Evolutionary conservation across 2,113 vertebrate species (phyloP), one percentile per base, ranked within the genome.

Genomic region (Diadophis punctatus): DNA sequence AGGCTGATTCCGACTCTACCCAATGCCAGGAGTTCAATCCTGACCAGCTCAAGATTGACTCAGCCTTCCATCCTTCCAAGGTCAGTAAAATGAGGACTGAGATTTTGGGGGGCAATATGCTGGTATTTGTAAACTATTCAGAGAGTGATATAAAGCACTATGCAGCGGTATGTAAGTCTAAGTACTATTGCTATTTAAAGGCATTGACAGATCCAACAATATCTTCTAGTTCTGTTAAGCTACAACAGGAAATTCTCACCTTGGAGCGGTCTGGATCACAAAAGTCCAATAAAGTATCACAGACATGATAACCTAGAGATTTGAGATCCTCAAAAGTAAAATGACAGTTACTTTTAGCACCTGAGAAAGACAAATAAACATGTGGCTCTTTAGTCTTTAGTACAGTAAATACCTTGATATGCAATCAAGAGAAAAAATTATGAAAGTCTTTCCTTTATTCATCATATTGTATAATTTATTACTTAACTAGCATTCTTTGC

Each of bases 281-380:
- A 96, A 98, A 99, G 93, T 99, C 99, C 1, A 99, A 97, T n/a
- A 99, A 96, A 0, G 99, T 99, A 97, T 99, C 98, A 74, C 99
- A 98, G 91, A 99, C 96, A 87, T 96, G 97, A 93, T 97, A 98
- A 30, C 99, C 99, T 86, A 99, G 93, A 0, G 98, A 98, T 95
- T 98, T 97, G 9, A 99, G 97, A 93, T 99, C 99, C 91, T 96
- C 95, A 22, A 95, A 95, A 0, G 97, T 98, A 88, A 99, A 99
- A 95, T 99, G 99, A 0, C 98, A 99, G 90, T 97, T 98, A 95
- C 96, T 98, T 58, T 97, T 98, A 93, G 95, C 94, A 0, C 98
- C 99, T 99, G 93, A 89, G 23, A 91, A 87, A 90, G 22, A 56
- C 55, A 90, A 52, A 87, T 8, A 53, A 0, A 51, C 2, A 92